phyloP scores from a whole-genome alignment of 2,888 invertebrate genomes.

The Trissolcus japonicus region DNA sequence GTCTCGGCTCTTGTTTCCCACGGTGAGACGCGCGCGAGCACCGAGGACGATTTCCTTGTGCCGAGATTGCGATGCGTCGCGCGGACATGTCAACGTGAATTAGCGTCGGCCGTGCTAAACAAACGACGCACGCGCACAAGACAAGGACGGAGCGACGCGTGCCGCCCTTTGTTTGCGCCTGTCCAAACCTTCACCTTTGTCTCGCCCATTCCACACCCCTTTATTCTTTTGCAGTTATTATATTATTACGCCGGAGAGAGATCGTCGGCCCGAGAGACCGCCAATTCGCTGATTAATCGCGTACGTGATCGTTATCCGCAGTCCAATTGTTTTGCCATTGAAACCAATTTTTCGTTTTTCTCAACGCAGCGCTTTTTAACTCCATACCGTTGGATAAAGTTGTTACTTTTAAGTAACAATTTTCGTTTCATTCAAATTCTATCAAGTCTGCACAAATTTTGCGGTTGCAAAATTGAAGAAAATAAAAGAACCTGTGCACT shows the following conservation, averaged over 20 bases:
- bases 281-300: conserved; percentile 26
- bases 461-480: too few species aligned
- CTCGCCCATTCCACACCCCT: conserved; percentile 47
- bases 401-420: too few species aligned
- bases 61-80: conserved; percentile 16
- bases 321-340: conserved; percentile 15
- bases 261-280: conserved; percentile 2
- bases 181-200: conserved; percentile 58
- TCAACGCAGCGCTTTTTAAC: neutral
- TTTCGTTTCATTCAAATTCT: too few species aligned
- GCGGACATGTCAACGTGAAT: conserved; percentile 68
- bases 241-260: conserved; percentile 27
- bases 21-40: neutral
- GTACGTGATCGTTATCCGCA: conserved; percentile 12
- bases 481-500: too few species aligned
- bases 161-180: conserved; percentile 65
- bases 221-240: conserved; percentile 41
- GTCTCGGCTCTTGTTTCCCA: neutral
- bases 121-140: conserved; percentile 9
- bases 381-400: too few species aligned
- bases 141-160: conserved; percentile 58
- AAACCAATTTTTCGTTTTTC: neutral
- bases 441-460: too few species aligned
- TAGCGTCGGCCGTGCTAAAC: conserved; percentile 61
- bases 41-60: conserved; percentile 4